Evolutionary conservation across 2,888 invertebrate genomes (phyloP).

Genomic region (Penaeus monodon): DNA sequence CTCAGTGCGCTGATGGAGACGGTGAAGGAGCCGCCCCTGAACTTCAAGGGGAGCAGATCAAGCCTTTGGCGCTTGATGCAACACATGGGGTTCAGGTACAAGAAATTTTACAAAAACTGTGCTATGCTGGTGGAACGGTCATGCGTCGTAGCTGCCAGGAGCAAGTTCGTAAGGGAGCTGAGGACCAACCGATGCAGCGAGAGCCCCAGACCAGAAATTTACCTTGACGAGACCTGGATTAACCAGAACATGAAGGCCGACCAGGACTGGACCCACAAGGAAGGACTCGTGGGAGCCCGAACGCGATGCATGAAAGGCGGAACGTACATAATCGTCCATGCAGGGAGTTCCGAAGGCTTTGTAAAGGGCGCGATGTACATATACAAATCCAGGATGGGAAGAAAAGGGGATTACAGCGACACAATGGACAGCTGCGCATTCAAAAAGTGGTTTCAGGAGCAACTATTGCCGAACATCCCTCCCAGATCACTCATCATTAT

Average conservation of each 20-base stretch:
- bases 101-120: slow-evolving; percentile 9
- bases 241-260: slow-evolving; percentile 3
- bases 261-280: not conserved
- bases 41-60: too few relatives aligned
- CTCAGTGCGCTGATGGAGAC: too few relatives aligned
- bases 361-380: not conserved
- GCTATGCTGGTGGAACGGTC: not conserved
- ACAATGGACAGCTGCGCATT: slow-evolving; percentile 9
- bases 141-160: slow-evolving; percentile 5
- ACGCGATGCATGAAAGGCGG: not conserved
- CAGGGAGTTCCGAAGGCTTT: slow-evolving; percentile 4
- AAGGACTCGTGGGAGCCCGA: not conserved
- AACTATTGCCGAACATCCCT: slow-evolving; percentile 20
- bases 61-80: too few relatives aligned
- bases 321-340: slow-evolving; percentile 17
- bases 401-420: slow-evolving; percentile 9
- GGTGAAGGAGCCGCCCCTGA: too few relatives aligned
- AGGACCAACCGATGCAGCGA: not conserved
- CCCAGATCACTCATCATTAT: slow-evolving; percentile 10
- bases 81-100: slow-evolving; percentile 7
- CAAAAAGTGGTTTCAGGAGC: slow-evolving; percentile 7
- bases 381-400: slow-evolving; percentile 7
- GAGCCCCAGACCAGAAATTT: slow-evolving; percentile 11
- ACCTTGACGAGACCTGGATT: slow-evolving; percentile 17
- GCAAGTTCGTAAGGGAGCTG: slow-evolving; percentile 1